Evolutionary conservation across 2,797 vertebrate species (phyloP), one percentile per base, ranked within the genome.

Genomic region (Austrolebias charrua): DNA sequence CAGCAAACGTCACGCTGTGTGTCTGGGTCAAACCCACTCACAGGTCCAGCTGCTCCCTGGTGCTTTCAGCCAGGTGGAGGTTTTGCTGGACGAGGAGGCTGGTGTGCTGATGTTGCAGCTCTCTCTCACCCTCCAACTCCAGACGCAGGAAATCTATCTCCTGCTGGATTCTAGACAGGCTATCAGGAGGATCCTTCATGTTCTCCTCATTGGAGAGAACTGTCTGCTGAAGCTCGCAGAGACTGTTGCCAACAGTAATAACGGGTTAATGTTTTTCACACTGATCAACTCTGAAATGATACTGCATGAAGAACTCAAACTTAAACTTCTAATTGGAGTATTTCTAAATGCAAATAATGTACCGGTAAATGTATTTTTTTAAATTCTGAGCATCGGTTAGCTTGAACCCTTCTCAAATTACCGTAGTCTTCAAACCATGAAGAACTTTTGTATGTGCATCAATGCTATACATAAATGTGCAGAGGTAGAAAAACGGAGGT

Each of bases 101-200:
- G 63, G 90, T 20, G 69, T 91, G 88, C 71, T 79, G 81, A 64
- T 82, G 91, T 74, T 91, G 82, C 87, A 91, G 85, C 81, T 88
- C 90, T 85, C 92, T 82, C 69, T 93, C 91, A 52, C 75, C 86
- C 79, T 92, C 90, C 73, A 93, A 89, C 86, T 90, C 91, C 83
- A 71, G 64, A 53, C 86, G 92, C 73, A 94, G 90, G 50, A 76
- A 74, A 83, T 90, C 85, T 73, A 93, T 59, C 62, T 92, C 92
- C 76, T 85, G 82, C 78, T 90, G 88, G 63, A 93, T 85, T 66
- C 60, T 76, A 73, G 71, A 78, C 0, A 79, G 44, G 71, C 75
- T 76, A 69, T 86, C 82, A 4, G 66, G 59, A 68, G 55, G 68
- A n/a, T 62, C 66, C 9, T 11, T 71, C 63, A 57, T 11, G 54